phyloP scores from a whole-genome alignment of 1,140 invertebrate genomes.

The Drosophila busckii region DNA sequence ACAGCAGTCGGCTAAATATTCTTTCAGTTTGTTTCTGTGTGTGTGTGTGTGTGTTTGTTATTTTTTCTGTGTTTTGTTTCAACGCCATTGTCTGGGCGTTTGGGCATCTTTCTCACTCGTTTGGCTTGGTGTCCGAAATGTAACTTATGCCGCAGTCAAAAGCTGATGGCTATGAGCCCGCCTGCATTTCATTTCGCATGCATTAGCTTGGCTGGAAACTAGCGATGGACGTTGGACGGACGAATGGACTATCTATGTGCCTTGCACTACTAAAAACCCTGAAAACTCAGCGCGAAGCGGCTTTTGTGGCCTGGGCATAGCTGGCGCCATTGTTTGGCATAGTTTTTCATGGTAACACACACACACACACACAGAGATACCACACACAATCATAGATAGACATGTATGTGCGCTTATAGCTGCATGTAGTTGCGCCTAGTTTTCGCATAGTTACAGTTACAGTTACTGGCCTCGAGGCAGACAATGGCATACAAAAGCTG shows the following conservation, averaged over 20 bases:
- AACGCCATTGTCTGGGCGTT: slow-evolving; percentile 38
- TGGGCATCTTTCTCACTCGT: slow-evolving; percentile 18
- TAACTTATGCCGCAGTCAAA: slow-evolving; percentile 57
- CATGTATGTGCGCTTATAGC: too few relatives aligned
- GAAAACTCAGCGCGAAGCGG: slow-evolving; percentile 23
- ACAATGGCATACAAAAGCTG: slow-evolving; percentile 55
- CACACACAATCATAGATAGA: slow-evolving; percentile 15
- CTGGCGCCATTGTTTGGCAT: slow-evolving; percentile 73
- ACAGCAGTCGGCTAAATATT: neutral
- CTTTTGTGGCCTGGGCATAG: slow-evolving; percentile 54
- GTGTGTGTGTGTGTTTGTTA: neutral
- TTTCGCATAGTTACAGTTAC: slow-evolving; percentile 58
- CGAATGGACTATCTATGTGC: too few relatives aligned
- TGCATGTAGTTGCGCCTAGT: slow-evolving; percentile 40
- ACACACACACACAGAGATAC: slow-evolving; percentile 8
- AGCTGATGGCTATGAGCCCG: slow-evolving; percentile 62
- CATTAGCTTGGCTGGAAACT: slow-evolving; percentile 23
- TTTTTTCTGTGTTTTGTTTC: slow-evolving; percentile 45
- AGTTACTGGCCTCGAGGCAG: slow-evolving; percentile 59
- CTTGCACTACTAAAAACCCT: too few relatives aligned
- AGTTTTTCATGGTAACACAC: slow-evolving; percentile 40
- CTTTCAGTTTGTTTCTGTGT: slow-evolving; percentile 1
- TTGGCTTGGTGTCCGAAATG: slow-evolving; percentile 38
- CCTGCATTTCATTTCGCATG: slow-evolving; percentile 43
- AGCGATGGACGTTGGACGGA: neutral